Evolutionary conservation across 2,113 vertebrate genomes (phyloP), one percentile per base, ranked within the genome.

Genomic region (Pagrus major): DNA sequence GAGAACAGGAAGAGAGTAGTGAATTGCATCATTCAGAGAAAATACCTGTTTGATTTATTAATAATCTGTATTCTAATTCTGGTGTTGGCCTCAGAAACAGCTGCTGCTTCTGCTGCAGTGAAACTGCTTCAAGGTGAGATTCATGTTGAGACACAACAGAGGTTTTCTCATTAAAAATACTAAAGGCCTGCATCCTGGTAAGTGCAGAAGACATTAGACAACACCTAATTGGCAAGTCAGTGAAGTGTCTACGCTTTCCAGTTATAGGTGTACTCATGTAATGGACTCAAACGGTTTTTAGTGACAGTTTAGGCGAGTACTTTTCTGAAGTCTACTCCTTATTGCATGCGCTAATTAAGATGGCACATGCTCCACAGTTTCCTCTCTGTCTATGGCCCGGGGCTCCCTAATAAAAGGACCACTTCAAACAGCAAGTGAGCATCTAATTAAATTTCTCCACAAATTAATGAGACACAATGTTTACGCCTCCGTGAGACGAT

Each of bases 401-500:
- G 71, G 88, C 77, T 42, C 8, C 27, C 47, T 72, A 74, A 84
- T 85, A 87, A 90, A 76, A 85, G 60, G 55, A 35, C 76, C 69
- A 90, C 84, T 89, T 91, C 86, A 89, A 90, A 92, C 74, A 81
- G 73, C 78, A 47, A 88, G 76, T 33, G 35, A 73, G 84, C 73
- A 59, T 85, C 86, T 90, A 91, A 92, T 93, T 92, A 81, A 75
- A 89, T 88, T 83, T 79, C 85, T 80, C 51, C 46, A 37, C 66
- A 86, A 91, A 91, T 91, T 83, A 89, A 89, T 88, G 84, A 86
- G 84, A 85, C 77, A 54, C 69, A 70, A 33, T 90, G 84, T 90
- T 87, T 80, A 80, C 35, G 25, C 61, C 74, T 86, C 70, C 7
- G 9, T 52, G 56, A 83, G 79, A 82, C 41, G 12, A 86, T 88